Conservation (phyloP, 2,113 vertebrate species). For the Microtus ochrogaster region DNA sequence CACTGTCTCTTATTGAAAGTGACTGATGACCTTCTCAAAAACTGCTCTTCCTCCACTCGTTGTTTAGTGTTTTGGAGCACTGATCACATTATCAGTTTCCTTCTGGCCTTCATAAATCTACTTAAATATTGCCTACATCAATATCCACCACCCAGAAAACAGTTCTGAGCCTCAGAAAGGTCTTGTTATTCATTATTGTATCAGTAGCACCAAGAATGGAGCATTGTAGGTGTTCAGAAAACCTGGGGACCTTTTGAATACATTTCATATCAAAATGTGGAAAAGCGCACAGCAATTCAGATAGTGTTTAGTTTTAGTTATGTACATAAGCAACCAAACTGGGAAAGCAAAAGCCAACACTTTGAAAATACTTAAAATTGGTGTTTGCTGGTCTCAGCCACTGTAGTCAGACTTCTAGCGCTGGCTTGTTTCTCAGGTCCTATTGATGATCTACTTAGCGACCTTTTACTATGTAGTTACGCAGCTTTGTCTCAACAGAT, state of each 20-base stretch:
- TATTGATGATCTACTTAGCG: neutral
- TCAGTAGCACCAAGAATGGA: neutral
- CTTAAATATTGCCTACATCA: neutral
- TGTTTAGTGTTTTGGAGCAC: neutral
- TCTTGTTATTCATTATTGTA: neutral
- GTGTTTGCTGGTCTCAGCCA: neutral
- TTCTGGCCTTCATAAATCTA: neutral
- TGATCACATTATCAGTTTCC: neutral
- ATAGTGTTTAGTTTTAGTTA: neutral
- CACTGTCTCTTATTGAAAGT: neutral
- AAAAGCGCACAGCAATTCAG: neutral
- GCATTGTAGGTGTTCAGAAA: neutral
- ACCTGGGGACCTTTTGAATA: neutral
- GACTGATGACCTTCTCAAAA: neutral
- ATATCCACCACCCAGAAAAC: neutral
- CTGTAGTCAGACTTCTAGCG: neutral
- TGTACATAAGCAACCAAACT: neutral
- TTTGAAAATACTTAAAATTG: neutral
- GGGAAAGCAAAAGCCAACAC: neutral
- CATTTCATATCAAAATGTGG: constrained; percentile 6
- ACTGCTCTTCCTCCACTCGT: neutral
- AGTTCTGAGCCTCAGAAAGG: neutral
- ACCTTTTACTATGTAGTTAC: neutral
- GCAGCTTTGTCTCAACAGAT: neutral
- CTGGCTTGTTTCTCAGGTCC: neutral